Conservation (phyloP, 2,797 vertebrate genomes). For the Xenopus petersii region DNA sequence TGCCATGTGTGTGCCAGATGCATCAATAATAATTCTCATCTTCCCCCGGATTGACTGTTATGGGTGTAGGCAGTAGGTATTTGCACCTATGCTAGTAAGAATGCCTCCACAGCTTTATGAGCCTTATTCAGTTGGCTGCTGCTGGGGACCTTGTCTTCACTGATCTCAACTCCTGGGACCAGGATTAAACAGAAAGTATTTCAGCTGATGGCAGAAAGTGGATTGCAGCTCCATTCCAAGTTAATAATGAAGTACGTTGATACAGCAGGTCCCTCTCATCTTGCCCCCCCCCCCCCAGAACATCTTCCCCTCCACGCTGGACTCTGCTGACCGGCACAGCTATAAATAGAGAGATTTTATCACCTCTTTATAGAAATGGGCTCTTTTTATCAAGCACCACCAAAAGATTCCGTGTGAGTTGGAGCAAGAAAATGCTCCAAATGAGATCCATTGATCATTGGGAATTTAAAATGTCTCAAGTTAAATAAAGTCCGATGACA, state of each 20-base stretch:
- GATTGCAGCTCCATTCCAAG: background rate
- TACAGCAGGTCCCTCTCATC: constrained; percentile 9
- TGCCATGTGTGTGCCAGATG: too few relatives aligned
- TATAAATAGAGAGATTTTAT: constrained; percentile 29
- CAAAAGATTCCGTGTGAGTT: background rate
- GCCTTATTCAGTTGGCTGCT: too few relatives aligned
- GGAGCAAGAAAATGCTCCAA: constrained; percentile 23
- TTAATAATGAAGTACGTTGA: constrained; percentile 19
- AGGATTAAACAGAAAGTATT: too few relatives aligned
- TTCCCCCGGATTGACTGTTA: too few relatives aligned
- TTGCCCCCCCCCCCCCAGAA: constrained; percentile 11
- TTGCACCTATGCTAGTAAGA: too few relatives aligned
- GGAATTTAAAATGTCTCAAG: constrained; percentile 49
- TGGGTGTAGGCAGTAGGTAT: too few relatives aligned
- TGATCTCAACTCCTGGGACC: too few relatives aligned
- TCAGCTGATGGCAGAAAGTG: too few relatives aligned
- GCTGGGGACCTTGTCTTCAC: too few relatives aligned
- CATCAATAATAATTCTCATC: too few relatives aligned
- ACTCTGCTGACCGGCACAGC: constrained; percentile 5
- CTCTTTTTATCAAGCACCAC: constrained; percentile 23
- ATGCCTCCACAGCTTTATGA: too few relatives aligned
- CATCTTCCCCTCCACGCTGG: background rate
- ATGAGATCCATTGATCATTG: constrained; percentile 48
- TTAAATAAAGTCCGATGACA: constrained; percentile 50
- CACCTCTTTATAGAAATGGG: constrained; percentile 26